Base-by-base conservation (phyloP, 2,888 invertebrate species). In the Hydropsyche betteni region DNA sequence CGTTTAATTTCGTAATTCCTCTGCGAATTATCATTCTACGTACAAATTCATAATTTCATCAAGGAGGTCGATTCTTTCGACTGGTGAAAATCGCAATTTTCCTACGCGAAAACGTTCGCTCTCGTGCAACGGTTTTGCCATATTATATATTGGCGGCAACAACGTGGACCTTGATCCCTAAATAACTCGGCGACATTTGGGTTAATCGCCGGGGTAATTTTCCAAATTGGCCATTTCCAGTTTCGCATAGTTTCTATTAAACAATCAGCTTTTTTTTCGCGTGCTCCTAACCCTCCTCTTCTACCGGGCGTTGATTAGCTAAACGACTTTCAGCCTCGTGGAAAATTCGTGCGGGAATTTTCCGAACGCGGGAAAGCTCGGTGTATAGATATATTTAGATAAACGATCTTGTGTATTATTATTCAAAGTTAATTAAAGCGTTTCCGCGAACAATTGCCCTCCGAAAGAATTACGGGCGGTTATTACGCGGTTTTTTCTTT, bases 161-260 rank as follows among this genome's bases (percentile, higher is more conserved):
- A 61, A 61, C 12, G n/a, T 12, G 14, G 55, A 61, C 64, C 64
- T 64, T 64, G 64, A 64, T 36, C 64, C 64, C 36, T 64, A 64
- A 64, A 64, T 36, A 64, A 64, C 64, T 64, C 64, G 10, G 5
- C n/a, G 64, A 64, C 34, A 64, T 64, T 64, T 36, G 36, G 64
- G 64, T 36, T 64, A 64, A 64, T 64, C 64, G 64, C 36, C 34
- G 34, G 34, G 36, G 64, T 64, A 64, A 64, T 64, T 64, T 36
- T 12, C 64, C 33, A 64, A 64, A 64, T 64, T 34, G 34, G 64
- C 64, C 34, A 64, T 64, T 64, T 64, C 64, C 64, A 64, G 36
- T 36, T 64, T 64, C 64, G 64, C 64, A 64, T 64, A 64, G 64
- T 64, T 64, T 33, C 33, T 64, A n/a, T 34, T 64, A 34, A 64